Conservation (phyloP, 2,888 invertebrate genomes). For the Petrolisthes manimaculis region DNA sequence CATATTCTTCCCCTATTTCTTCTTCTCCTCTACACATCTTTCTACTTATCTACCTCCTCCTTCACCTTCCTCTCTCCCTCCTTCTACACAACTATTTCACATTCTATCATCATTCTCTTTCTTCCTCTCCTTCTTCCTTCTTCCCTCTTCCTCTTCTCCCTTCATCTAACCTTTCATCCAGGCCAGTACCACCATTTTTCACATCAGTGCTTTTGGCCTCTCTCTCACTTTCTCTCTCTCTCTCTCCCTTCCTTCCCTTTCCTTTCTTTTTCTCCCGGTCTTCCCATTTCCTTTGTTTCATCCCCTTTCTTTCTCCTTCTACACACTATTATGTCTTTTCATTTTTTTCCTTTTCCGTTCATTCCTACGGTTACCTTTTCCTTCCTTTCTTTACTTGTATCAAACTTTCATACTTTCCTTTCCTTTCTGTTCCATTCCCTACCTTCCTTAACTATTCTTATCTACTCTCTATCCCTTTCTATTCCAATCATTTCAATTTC, state of each 20-base stretch:
- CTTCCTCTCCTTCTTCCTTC: neutral
- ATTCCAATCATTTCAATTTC: neutral
- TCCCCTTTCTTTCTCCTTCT: neutral
- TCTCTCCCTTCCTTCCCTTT: conserved; percentile 1
- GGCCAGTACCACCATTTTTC: neutral
- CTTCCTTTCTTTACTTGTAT: neutral
- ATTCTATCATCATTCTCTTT: neutral
- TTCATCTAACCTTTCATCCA: neutral
- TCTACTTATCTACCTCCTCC: neutral
- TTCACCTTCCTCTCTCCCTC: neutral
- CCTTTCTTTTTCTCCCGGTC: neutral
- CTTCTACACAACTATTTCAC: neutral
- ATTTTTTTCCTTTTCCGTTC: neutral
- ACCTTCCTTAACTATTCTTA: neutral
- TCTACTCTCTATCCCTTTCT: neutral
- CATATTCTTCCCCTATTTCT: neutral
- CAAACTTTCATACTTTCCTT: neutral
- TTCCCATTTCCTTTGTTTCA: neutral
- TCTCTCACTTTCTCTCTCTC: neutral
- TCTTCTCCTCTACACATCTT: neutral
- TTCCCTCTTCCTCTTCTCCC: neutral
- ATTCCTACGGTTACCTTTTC: neutral
- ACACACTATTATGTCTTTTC: no score
- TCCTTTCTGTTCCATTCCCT: neutral
- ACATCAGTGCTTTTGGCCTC: neutral